Evolutionary conservation across 2,888 invertebrate species (phyloP), one percentile per base, ranked within the genome.

Genomic region (Scrobipalpa atriplicella): DNA sequence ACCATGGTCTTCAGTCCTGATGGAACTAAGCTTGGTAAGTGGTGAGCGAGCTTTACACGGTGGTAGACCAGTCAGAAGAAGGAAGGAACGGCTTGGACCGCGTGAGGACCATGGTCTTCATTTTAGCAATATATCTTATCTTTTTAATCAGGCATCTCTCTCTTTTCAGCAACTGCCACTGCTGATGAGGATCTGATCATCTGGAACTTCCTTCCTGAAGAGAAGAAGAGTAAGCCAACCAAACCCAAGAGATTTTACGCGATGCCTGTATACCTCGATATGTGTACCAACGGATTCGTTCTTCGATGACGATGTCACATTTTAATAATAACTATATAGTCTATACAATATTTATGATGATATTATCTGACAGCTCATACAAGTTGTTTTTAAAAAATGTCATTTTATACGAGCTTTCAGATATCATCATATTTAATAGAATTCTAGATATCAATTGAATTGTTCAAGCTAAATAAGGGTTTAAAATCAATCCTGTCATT

Each of bases 1-100:
- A 90, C 90, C 2, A 90, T 93, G 89, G 81, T 93, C 58, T 92
- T 93, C 75, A 93, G 86, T 67, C 92, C 93, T 0, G 93, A 93
- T 68, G 93, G 92, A 1, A 90, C 91, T 2, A 92, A 92, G 72
- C 86, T 93, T 67, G 93, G 93, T 92, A 77, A 79, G 52, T 93
- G 67, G 79, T 93, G 79, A 87, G 90, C 29, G 85, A 87, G 56
- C 80, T 85, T 0, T 74, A 85, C 39, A 86, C 85, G 0, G 85
- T 91, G 29, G 92, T 92, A 66, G 93, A 93, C 75, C 86, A 87
- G 67, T 88, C 89, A 84, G 88, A 87, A 0, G 86, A 86, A 13
- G 86, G 84, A 0, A 76, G 78, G 38, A 70, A 71, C 0, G 81
- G 81, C 0, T 72, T 89, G 52, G 89, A 91, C 73, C 80, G 89